phyloP scores from a whole-genome alignment of 2,113 vertebrate species.

The Aldabrachelys gigantea region DNA sequence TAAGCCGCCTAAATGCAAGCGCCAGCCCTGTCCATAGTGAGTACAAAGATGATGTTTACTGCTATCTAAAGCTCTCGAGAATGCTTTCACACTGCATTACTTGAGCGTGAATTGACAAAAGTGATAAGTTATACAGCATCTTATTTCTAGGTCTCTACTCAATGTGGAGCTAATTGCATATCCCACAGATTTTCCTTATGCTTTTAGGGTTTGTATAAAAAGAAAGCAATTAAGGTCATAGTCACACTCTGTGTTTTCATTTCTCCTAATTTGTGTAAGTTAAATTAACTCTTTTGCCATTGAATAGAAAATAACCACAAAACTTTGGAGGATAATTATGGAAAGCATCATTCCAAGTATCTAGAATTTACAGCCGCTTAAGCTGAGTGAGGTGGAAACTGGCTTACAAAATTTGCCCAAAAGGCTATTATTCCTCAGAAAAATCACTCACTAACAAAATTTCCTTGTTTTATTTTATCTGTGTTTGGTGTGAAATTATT shows the following conservation, averaged over 20 bases:
- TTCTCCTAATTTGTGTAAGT: constrained; percentile 46
- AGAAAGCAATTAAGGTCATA: not conserved
- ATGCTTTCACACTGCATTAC: not conserved
- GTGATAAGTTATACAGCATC: not conserved
- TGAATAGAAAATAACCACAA: constrained; percentile 12
- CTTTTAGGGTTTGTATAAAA: constrained; percentile 16
- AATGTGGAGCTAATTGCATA: not conserved
- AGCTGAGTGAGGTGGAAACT: not conserved
- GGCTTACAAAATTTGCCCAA: not conserved
- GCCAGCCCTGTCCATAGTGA: not conserved
- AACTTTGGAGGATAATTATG: not conserved
- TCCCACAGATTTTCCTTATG: not conserved
- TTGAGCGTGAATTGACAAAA: constrained; percentile 38
- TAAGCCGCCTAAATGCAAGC: too few species aligned
- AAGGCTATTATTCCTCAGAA: not conserved
- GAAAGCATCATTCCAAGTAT: not conserved
- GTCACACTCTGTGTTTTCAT: constrained; percentile 8
- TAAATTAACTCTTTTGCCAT: constrained; percentile 47
- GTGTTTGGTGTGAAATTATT: not conserved
- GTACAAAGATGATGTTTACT: not conserved
- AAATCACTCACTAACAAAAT: not conserved
- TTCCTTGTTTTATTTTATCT: constrained; percentile 4
- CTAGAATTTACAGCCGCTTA: constrained; percentile 11
- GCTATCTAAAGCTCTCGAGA: not conserved
- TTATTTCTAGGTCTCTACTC: constrained; percentile 10